Evolutionary conservation across 2,797 vertebrate species (phyloP).

Genomic region (Lateolabrax maculatus): DNA sequence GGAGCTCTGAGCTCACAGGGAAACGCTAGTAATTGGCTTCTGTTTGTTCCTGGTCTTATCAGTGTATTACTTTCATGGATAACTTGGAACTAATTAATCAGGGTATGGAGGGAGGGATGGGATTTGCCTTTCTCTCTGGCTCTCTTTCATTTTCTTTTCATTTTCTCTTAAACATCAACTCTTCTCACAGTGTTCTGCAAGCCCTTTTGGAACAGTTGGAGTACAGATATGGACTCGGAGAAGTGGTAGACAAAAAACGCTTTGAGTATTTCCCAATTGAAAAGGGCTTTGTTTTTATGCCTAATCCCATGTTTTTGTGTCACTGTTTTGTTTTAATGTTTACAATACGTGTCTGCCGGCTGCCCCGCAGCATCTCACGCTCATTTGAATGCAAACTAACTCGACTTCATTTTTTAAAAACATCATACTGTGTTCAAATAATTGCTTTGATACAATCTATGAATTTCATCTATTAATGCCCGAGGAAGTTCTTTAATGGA

Average conservation of each 20-base stretch:
- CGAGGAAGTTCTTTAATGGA: constrained; percentile 56
- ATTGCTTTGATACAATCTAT: constrained; percentile 79
- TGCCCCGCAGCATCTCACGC: constrained; percentile 48
- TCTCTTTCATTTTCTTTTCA: constrained; percentile 54
- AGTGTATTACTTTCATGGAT: constrained; percentile 83
- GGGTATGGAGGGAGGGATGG: constrained; percentile 51
- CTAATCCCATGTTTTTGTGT: constrained; percentile 61
- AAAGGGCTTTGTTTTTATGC: constrained; percentile 48
- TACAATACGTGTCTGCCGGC: constrained; percentile 45
- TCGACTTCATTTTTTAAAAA: constrained; percentile 50
- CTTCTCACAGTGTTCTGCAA: constrained; percentile 31
- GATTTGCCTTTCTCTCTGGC: constrained; percentile 50
- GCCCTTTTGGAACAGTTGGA: constrained; percentile 55
- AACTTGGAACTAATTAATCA: constrained; percentile 85
- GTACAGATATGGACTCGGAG: constrained; percentile 41
- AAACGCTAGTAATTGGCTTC: constrained; percentile 80
- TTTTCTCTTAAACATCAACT: constrained; percentile 54
- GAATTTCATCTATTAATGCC: constrained; percentile 70
- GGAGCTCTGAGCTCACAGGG: constrained; percentile 63
- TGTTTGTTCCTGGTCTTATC: constrained; percentile 84
- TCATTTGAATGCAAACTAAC: constrained; percentile 69
- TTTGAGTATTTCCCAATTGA: constrained; percentile 54
- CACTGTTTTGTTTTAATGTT: constrained; percentile 66
- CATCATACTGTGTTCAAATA: constrained; percentile 61
- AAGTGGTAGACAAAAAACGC: constrained; percentile 48